These are phyloP conservation scores for Lacanobia oleracea DNA, from an alignment of 2,888 invertebrate genomes.

Conservation along the genomic window DNA sequence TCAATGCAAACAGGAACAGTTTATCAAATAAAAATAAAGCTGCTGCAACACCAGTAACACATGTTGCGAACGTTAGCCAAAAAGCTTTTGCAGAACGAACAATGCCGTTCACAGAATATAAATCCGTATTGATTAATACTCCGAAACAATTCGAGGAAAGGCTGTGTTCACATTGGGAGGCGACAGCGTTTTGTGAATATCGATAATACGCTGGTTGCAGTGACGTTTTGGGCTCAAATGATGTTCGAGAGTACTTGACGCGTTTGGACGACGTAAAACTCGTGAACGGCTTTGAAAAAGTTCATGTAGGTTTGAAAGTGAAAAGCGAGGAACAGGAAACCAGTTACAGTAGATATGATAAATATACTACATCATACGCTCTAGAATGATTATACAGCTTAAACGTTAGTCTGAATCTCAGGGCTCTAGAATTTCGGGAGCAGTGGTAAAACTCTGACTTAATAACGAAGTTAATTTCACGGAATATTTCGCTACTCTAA, in stretches of 20 bases:
- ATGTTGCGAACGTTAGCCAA: slow-evolving; percentile 29
- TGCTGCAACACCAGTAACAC: slow-evolving; percentile 9
- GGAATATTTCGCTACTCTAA: slow-evolving; percentile 12
- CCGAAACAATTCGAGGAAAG: slow-evolving; percentile 22
- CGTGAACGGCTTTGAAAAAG: slow-evolving; percentile 1
- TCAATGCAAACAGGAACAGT: slow-evolving; percentile 13
- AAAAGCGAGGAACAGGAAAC: neutral
- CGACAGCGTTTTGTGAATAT: slow-evolving; percentile 5
- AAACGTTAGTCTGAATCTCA: too few species aligned
- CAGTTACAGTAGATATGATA: neutral
- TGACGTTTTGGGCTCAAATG: slow-evolving; percentile 5
- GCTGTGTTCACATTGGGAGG: neutral
- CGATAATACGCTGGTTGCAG: neutral
- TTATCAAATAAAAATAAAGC: slow-evolving; percentile 33
- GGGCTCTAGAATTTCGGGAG: too few species aligned
- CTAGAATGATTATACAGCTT: too few species aligned
- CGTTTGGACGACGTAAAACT: neutral
- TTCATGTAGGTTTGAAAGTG: neutral
- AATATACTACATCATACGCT: neutral
- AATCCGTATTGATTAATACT: slow-evolving; percentile 53
- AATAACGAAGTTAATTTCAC: neutral
- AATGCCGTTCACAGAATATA: slow-evolving; percentile 28
- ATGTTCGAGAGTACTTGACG: neutral
- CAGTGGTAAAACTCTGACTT: neutral
- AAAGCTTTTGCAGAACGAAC: slow-evolving; percentile 38